Base-by-base conservation (phyloP, 2,797 vertebrate species). In the Phrynocephalus vlangalii region DNA sequence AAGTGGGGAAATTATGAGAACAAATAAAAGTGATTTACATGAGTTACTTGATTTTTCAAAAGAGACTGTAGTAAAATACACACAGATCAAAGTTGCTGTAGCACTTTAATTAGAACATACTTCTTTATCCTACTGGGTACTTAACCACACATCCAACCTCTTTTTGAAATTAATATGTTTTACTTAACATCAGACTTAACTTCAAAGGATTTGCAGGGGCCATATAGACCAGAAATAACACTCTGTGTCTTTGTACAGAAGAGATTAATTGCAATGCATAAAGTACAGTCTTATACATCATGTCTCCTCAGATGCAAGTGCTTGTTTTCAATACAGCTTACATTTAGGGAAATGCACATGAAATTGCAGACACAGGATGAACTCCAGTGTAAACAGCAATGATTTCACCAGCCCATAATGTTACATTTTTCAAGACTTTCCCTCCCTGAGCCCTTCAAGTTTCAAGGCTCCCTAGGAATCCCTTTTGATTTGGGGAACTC, bases 161-260 rank as follows among this genome's bases (percentile, higher is more conserved):
- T 8, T 70, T 90, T 88, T 83, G 89, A 91, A 91, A 84, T 78
- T 91, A 67, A 88, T 89, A 50, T n/a, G 67, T 88, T 50, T 71
- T 89, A 68, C n/a, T 38, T 83, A 77, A 82, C 63, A 90, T n/a
- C 13, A 48, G 26, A 56, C 18, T 50, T 0, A 60, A 11, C 0
- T 13, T 22, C 38, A 86, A 87, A 82, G 33, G 75, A 44, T 33
- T 16, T 16, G n/a, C 60, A 83, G 22, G 1, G 86, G 50, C 77
- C 86, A 60, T 79, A 79, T 0, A 5, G 10, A 56, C 0, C 0
- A 44, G 70, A 86, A 72, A 50, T 6, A 3, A 80, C 66, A n/a
- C 15, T 87, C 2, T 5, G 50, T 0, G 0, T 16, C 48, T 70
- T 81, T 70, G 68, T 67, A 63, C 66, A 66, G 63, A 24, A 26